These are phyloP conservation scores for Drosophila birchii DNA, from an alignment of 2,888 invertebrate genomes.

Conservation along the genomic window DNA sequence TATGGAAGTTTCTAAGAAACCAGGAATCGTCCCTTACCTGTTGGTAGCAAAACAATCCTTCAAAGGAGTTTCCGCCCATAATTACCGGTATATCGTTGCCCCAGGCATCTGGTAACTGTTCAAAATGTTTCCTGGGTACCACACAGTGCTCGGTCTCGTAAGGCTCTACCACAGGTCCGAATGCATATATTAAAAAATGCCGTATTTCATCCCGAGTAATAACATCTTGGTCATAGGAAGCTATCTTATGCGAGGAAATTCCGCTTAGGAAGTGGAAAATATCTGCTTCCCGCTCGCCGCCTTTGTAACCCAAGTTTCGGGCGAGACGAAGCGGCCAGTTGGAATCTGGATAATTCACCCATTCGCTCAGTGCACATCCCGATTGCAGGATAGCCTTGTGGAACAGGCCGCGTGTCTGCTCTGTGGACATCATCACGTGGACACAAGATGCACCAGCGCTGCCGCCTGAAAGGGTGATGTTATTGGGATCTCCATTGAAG, in stretches of 20 bases:
- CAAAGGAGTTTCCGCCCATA: conserved; percentile 80
- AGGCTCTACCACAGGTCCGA: conserved; percentile 82
- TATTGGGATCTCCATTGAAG: conserved; percentile 86
- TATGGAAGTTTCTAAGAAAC: conserved; percentile 74
- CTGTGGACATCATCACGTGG: conserved; percentile 85
- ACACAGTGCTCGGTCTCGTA: conserved; percentile 78
- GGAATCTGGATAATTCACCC: conserved; percentile 73
- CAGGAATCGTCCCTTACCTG: conserved; percentile 70
- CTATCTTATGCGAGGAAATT: conserved; percentile 56
- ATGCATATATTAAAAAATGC: conserved; percentile 68
- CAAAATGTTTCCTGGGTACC: conserved; percentile 68
- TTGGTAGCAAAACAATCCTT: conserved; percentile 80
- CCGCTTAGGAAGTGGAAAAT: conserved; percentile 64
- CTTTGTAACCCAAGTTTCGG: conserved; percentile 80
- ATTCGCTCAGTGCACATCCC: conserved; percentile 78
- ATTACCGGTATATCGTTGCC: conserved; percentile 82
- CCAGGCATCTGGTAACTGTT: conserved; percentile 78
- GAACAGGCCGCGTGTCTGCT: conserved; percentile 84
- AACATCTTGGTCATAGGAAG: conserved; percentile 65
- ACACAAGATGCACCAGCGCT: conserved; percentile 85
- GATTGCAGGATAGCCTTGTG: conserved; percentile 83
- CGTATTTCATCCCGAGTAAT: conserved; percentile 72
- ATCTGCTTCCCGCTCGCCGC: conserved; percentile 78
- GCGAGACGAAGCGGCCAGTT: conserved; percentile 81
- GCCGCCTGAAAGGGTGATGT: conserved; percentile 86